phyloP scores from a whole-genome alignment of 1,140 invertebrate genomes.

The Orchestia grillus region DNA sequence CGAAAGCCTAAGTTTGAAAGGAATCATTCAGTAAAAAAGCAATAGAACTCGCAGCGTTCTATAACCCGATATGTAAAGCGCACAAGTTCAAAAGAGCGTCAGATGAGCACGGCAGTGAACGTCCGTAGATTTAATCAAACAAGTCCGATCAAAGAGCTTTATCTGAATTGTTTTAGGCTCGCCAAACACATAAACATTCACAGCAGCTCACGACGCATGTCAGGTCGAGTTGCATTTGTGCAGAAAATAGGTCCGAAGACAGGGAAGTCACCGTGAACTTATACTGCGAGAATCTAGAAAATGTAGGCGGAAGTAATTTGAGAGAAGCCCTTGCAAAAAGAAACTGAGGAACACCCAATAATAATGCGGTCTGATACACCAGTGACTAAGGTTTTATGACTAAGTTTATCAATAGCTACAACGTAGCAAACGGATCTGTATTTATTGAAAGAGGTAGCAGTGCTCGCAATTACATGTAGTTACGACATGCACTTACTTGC shows the following conservation, averaged over 20 bases:
- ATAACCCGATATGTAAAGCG: slow-evolving; percentile 24
- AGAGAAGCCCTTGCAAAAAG: neutral
- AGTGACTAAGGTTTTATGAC: neutral
- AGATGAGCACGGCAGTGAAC: neutral
- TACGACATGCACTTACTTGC: too few species aligned
- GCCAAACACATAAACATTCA: slow-evolving; percentile 18
- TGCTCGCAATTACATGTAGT: neutral
- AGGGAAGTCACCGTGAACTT: neutral
- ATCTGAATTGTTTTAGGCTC: slow-evolving; percentile 8
- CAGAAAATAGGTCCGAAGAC: neutral
- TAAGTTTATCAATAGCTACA: neutral
- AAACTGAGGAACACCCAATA: neutral
- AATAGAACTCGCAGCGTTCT: slow-evolving; percentile 1
- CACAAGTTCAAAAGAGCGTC: neutral
- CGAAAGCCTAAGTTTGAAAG: neutral
- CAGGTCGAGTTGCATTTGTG: neutral
- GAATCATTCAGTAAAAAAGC: slow-evolving; percentile 31
- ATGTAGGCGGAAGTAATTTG: neutral
- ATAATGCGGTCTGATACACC: neutral
- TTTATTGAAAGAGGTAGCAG: neutral
- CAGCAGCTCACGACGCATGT: neutral
- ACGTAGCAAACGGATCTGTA: neutral
- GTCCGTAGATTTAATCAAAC: slow-evolving; percentile 43
- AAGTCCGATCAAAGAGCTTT: slow-evolving; percentile 21
- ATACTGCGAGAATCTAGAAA: neutral